Evolutionary conservation across 2,888 invertebrate species (phyloP), one percentile per base, ranked within the genome.

Genomic region (Spilosoma lubricipeda): DNA sequence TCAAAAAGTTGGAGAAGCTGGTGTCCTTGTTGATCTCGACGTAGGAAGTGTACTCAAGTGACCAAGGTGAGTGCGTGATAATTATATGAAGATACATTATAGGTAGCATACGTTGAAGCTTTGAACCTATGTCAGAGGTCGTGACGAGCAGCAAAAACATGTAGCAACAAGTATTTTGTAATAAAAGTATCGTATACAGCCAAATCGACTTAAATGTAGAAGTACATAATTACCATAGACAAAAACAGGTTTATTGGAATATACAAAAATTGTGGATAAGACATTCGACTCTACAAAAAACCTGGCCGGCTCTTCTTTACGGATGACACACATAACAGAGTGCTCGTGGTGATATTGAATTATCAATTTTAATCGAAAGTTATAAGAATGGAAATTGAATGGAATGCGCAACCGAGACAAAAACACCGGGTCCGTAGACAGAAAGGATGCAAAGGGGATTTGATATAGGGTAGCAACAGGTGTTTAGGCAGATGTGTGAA

Each of bases 401-500:
- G 42, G 42, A 70, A 30, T 27, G 48, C 18, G 42, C 20, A 42
- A 30, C 33, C 15, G 36, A 42, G 18, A 59, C 48, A 75, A 75
- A 74, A 77, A 77, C 8, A 76, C 73, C 70, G 73, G 45, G 39
- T 33, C 63, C 23, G 45, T 63, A 70, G 33, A 59, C 77, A 77
- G 77, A 75, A 79, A 77, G 79, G 72, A 71, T 65, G 71, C 63
- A n/a, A 73, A 71, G 70, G 69, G 78, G 77, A 73, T 73, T 71
- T 9, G 73, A 71, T 59, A 70, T 80, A 83, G 81, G 78, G 77
- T 76, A 72, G 79, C 67, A 81, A 82, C 83, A 85, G 86, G 85
- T 85, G 85, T 72, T 79, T 66, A 72, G 75, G 82, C 92, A 93
- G 92, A 90, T 92, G 92, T 71, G 30, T 27, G 72, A 70, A 87